Evolutionary conservation across 2,888 invertebrate species (phyloP).

Genomic region (Rhamnusium bicolor): DNA sequence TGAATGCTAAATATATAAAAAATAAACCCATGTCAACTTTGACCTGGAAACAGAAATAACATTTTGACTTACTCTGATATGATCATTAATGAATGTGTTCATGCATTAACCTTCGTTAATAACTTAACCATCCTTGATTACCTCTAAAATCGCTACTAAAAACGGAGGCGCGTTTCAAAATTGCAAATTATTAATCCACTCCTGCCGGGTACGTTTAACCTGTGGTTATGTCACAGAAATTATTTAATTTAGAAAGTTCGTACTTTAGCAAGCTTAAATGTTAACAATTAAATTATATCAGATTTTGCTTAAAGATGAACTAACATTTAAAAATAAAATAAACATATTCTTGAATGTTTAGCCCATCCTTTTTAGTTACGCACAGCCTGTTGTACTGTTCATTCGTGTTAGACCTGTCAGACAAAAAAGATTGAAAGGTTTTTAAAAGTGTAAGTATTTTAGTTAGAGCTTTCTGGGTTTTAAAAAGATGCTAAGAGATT

Average conservation of each 20-base stretch:
- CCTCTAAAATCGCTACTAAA: not conserved
- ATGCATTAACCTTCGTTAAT: not conserved
- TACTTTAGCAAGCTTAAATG: not conserved
- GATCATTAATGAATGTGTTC: not conserved
- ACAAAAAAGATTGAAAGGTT: constrained; percentile 5
- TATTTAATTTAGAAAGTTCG: not conserved
- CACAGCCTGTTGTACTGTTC: not conserved
- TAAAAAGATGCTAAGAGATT: not conserved
- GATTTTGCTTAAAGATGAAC: not conserved
- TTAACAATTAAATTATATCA: not conserved
- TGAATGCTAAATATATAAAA: no score
- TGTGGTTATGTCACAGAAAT: not conserved
- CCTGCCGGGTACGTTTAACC: not conserved
- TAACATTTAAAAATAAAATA: not conserved
- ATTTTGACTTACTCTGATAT: no score
- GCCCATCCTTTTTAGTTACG: not conserved
- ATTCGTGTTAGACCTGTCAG: not conserved
- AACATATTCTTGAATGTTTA: not conserved
- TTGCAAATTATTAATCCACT: not conserved
- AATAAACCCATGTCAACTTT: not conserved
- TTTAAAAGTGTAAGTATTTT: constrained; percentile 16
- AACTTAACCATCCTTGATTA: not conserved
- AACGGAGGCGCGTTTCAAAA: not conserved
- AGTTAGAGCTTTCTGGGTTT: not conserved
- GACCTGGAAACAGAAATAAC: not conserved